Percentiles rank a stretch among this genome's conserved stretches.
Evolutionary conservation across 2,113 vertebrate genomes (phyloP).

Genomic region (Equus quagga): DNA sequence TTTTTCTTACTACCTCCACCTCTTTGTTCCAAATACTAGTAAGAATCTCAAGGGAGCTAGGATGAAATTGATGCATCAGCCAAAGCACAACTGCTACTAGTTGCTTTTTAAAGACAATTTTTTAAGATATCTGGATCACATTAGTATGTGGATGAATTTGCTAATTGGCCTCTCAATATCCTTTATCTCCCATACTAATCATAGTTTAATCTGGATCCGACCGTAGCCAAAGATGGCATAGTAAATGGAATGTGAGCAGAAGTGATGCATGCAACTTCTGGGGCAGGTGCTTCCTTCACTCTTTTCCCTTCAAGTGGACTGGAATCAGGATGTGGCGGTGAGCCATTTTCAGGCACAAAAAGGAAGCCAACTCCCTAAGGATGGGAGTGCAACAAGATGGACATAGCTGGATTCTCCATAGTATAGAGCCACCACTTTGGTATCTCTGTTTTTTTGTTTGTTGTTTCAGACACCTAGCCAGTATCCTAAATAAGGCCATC

Average conservation of each 20-base stretch:
- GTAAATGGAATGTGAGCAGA: not conserved
- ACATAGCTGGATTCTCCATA: not conserved
- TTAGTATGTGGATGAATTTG: not conserved
- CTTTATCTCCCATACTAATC: not conserved
- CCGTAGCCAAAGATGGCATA: not conserved
- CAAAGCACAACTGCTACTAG: not conserved
- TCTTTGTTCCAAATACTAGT: not conserved
- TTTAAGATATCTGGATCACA: not conserved
- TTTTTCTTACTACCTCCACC: not conserved
- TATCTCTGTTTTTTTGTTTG: not conserved
- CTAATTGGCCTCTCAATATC: not conserved
- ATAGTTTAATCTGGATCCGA: not conserved
- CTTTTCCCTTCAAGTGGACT: not conserved
- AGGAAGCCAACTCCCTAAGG: not conserved
- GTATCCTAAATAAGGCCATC: not conserved
- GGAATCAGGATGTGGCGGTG: not conserved
- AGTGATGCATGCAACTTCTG: not conserved
- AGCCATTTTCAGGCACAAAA: not conserved
- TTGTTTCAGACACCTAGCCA: not conserved
- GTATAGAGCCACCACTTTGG: not conserved
- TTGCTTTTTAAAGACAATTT: not conserved
- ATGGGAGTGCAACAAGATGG: not conserved
- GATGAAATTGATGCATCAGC: not conserved
- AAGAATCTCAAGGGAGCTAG: not conserved
- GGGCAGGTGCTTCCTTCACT: not conserved